phyloP scores from a whole-genome alignment of 2,797 vertebrate species.

The Galaxias olidus region DNA sequence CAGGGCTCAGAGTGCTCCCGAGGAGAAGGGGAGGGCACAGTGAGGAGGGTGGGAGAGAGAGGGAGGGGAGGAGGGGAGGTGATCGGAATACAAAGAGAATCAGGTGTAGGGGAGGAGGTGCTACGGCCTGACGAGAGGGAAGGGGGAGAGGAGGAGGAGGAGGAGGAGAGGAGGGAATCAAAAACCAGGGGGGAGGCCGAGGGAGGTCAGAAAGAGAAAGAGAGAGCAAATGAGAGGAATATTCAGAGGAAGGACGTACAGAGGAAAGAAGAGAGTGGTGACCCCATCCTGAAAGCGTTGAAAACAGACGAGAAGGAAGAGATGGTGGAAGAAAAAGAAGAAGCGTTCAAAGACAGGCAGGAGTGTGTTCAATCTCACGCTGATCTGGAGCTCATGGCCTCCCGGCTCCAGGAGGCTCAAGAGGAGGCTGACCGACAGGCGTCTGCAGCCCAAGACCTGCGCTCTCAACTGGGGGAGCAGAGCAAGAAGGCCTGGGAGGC shows the following conservation, averaged over 20 bases:
- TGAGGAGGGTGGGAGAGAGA: slow-evolving; percentile 50
- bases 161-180: slow-evolving; percentile 35
- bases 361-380: slow-evolving; percentile 21
- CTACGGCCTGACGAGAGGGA: slow-evolving; percentile 41
- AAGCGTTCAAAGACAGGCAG: slow-evolving; percentile 21
- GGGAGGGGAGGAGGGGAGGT: slow-evolving; percentile 52
- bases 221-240: slow-evolving; percentile 46
- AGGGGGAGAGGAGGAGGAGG: slow-evolving; percentile 32
- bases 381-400: slow-evolving; percentile 55
- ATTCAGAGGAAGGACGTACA: slow-evolving; percentile 29
- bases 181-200: slow-evolving; percentile 74
- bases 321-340: slow-evolving; percentile 27
- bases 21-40: slow-evolving; percentile 64
- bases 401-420: slow-evolving; percentile 60
- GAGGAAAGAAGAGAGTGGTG: slow-evolving; percentile 7
- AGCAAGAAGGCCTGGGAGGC: slow-evolving; percentile 72
- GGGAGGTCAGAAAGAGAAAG: slow-evolving; percentile 65
- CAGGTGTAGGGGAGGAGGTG: slow-evolving; percentile 77
- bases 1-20: no score
- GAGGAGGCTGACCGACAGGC: slow-evolving; percentile 72
- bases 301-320: slow-evolving; percentile 20
- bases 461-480: slow-evolving; percentile 71
- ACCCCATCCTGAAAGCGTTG: no score
- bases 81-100: slow-evolving; percentile 67
- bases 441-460: slow-evolving; percentile 63